Evolutionary conservation across 92 coral and sea anemone genomes (phyloP).

Genomic region (Zoanthus sansibaricus): DNA sequence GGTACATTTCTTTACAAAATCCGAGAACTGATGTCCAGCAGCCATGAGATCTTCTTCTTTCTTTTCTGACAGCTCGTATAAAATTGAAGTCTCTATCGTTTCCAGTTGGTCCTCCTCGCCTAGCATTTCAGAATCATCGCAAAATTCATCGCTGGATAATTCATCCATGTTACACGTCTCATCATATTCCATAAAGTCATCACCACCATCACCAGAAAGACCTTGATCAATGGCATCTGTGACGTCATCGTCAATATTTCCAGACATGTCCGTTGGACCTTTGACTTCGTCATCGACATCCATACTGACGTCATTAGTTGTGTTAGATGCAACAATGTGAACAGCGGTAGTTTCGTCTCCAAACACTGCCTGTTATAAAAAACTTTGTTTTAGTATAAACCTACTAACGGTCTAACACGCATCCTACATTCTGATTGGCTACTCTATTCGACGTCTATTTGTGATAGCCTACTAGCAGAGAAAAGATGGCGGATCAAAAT

Average conservation of each 20-base stretch:
- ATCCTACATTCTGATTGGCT: too few relatives aligned
- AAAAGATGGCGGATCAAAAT: too few relatives aligned
- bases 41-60: conserved; percentile 39
- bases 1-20: conserved; percentile 74
- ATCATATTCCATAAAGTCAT: conserved; percentile 12
- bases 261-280: too few relatives aligned
- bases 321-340: too few relatives aligned
- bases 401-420: too few relatives aligned
- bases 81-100: conserved; percentile 36
- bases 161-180: conserved; percentile 11
- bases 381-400: too few relatives aligned
- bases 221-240: background rate
- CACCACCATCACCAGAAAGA: background rate
- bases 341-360: too few relatives aligned
- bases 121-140: conserved; percentile 39
- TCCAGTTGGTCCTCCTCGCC: conserved; percentile 35
- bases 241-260: background rate
- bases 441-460: too few relatives aligned
- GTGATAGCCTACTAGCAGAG: too few relatives aligned
- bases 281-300: too few relatives aligned
- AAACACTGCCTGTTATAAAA: too few relatives aligned
- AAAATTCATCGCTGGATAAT: conserved; percentile 20
- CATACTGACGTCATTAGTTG: too few relatives aligned
- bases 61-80: conserved; percentile 50
- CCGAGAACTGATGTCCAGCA: conserved; percentile 81